These are phyloP conservation scores for Amphiura filiformis DNA, from an alignment of 35 echinoderm and acorn worm species.

Conservation along the genomic window DNA sequence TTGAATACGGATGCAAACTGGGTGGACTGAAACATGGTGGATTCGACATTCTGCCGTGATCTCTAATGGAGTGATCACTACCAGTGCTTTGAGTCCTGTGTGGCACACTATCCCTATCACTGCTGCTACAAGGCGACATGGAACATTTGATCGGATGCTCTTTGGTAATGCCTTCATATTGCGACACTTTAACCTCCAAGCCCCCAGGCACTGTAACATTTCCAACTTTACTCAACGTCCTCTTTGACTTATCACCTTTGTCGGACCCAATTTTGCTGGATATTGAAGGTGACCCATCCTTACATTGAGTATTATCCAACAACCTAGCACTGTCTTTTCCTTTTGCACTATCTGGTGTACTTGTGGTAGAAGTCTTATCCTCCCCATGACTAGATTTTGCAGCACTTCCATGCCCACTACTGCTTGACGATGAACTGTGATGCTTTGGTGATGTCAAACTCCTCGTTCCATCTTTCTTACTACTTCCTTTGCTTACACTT, in stretches of 20 bases:
- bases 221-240: neutral
- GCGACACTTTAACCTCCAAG: neutral
- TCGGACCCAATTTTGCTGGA: neutral
- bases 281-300: neutral
- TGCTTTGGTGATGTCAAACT: neutral
- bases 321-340: neutral
- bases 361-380: constrained; percentile 3
- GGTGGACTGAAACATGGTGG: constrained; percentile 18
- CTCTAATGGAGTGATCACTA: constrained; percentile 2
- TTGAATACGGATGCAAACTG: constrained; percentile 21
- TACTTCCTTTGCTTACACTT: constrained; percentile 1
- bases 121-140: neutral
- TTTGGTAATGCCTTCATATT: neutral
- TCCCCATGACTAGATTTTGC: neutral
- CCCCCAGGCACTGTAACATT: neutral
- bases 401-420: neutral
- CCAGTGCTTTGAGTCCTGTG: constrained; percentile 18
- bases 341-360: neutral
- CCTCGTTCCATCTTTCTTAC: constrained; percentile 10
- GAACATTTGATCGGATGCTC: constrained; percentile 9
- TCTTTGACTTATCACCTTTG: neutral
- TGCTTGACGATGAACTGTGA: neutral
- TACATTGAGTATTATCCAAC: neutral
- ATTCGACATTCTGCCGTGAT: constrained; percentile 11
- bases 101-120: constrained; percentile 1